phyloP scores from a whole-genome alignment of 2,888 invertebrate species.

The Heliconius sara region DNA sequence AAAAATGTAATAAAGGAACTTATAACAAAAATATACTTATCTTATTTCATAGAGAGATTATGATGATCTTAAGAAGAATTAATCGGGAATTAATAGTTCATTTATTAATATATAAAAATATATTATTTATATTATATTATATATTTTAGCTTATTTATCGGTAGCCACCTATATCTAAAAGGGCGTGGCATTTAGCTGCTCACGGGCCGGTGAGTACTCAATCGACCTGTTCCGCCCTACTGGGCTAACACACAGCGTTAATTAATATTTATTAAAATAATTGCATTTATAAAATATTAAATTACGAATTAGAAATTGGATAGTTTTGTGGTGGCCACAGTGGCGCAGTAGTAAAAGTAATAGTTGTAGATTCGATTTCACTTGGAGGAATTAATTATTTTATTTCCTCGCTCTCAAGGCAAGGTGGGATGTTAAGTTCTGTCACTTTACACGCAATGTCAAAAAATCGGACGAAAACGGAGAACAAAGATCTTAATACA shows the following conservation, averaged over 20 bases:
- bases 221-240: constrained; percentile 54
- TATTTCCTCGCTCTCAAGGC: no score
- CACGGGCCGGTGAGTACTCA: constrained; percentile 55
- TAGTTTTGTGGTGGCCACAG: background rate
- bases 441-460: no score
- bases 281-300: constrained; percentile 33
- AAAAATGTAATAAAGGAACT: background rate
- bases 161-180: constrained; percentile 48
- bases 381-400: no score
- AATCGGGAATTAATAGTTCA: no score
- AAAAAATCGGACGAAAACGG: no score
- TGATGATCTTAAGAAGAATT: background rate
- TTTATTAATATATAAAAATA: constrained; percentile 2
- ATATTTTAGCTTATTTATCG: constrained; percentile 4
- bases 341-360: background rate
- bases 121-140: background rate
- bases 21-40: background rate
- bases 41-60: background rate
- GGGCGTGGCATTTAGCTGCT: constrained; percentile 59
- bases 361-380: no score
- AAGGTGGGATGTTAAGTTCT: no score
- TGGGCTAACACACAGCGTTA: constrained; percentile 27
- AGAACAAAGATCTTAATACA: no score
- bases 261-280: constrained; percentile 25
- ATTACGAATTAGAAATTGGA: background rate